Evolutionary conservation across 1,140 invertebrate species (phyloP), one percentile per base, ranked within the genome.

Genomic region (Teleopsis dalmanni): DNA sequence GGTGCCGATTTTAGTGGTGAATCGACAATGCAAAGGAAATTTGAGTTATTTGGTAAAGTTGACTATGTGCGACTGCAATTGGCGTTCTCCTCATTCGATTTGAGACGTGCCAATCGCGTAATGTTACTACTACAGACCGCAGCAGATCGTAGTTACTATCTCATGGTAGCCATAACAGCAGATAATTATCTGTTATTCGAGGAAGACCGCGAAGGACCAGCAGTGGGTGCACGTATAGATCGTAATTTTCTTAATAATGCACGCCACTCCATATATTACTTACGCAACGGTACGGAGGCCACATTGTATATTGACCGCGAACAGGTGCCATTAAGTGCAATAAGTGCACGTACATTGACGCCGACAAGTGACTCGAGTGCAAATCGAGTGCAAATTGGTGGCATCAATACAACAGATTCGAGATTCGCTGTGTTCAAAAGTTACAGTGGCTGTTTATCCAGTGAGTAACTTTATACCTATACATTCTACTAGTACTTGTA

Each of bases 361-460:
- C 81, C 81, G 44, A 75, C 77, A 4, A 73, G 78, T 16, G 79
- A 82, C 52, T 70, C 78, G 4, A 83, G 84, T 9, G 75, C 82
- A 9, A 88, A 87, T 59, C 85, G 88, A 57, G 85, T 91, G 13
- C 87, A 89, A 60, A 80, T 91, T 35, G 88, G 88, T n/a, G 88
- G 88, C 33, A 76, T 89, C 13, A 88, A 88, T 56, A 88, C 87
- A 1, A 86, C 81, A 7, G 85, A 90, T 72, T 80, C 81, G 16
- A 75, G 86, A 53, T 83, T 90, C 61, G 80, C 76, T 40, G 82
- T 83, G 33, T 92, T 88, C 56, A 88, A 85, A 56, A 85, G 85
- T 55, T 93, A 91, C 67, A 88, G 84, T 54, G 89, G 90, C 25
- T 94, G 90, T 62, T 73, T 93, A 42, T 91, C 89, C 53, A 93